Base-by-base conservation (phyloP, 2,797 vertebrate species). In the Clarias fuscus region DNA sequence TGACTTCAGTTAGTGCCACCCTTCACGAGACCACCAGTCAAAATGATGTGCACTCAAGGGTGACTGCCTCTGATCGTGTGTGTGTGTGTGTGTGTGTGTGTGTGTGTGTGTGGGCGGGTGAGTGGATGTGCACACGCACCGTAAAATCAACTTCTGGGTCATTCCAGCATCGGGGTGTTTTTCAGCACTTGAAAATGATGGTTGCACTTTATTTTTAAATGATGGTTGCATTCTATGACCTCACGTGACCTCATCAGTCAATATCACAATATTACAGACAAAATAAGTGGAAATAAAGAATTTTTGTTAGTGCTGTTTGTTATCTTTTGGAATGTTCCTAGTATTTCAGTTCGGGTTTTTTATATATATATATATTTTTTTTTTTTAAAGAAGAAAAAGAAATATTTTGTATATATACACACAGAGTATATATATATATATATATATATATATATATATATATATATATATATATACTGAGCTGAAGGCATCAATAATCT, bases 1-100 rank as follows among this genome's bases (percentile, higher is more conserved):
- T 71, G 87, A 48, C 85, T 87, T 67, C 37, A 86, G 93, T 89
- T 87, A 75, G 71, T 87, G 72, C n/a, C 71, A 86, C 62, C 73
- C 85, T 84, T 67, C 82, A 90, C 61, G 84, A 86, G 89, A 87
- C 89, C 89, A 87, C 78, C 82, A 7, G 20, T 65, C 4, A 0
- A 53, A 56, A 48, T 10, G 48, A 30, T 0, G 10, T 27, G 22
- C 70, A 67, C 5, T 43, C 37, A 17, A 30, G 33, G 17, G 33
- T 62, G 20, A 53, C 2, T 33, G 18, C 4, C 14, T 30, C 7
- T 58, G 15, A 14, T 1, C 3, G 17, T 77, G 27, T 5, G 1
- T 37, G 75, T 59, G n/a, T 20, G 56, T 18, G 14, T 37, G 67
- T 18, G 67, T 43, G 30, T 37, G 64, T 67, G 64, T 67, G 65